These are phyloP conservation scores for Entelurus aequoreus DNA, from an alignment of 2,113 vertebrate species.

Conservation along the genomic window DNA sequence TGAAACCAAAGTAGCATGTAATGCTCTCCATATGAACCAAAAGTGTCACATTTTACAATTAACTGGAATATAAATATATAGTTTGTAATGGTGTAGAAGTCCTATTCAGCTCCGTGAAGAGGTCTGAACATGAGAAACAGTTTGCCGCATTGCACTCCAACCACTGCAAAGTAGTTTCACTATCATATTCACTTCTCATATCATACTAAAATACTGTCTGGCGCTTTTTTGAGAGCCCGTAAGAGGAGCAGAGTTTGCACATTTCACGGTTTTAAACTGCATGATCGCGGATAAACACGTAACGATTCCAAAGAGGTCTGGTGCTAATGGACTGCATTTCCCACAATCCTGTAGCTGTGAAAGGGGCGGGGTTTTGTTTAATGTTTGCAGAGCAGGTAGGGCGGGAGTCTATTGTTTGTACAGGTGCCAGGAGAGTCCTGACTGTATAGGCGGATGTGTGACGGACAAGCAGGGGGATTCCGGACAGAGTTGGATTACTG, in stretches of 20 bases:
- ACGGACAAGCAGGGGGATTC: not conserved
- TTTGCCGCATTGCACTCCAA: no score
- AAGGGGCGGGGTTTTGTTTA: constrained; percentile 33
- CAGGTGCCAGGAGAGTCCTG: constrained; percentile 37
- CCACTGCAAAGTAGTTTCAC: no score
- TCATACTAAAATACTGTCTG: not conserved
- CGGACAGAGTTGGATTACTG: constrained; percentile 7
- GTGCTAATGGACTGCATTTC: constrained; percentile 59
- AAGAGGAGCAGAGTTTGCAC: no score
- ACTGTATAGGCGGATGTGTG: constrained; percentile 15
- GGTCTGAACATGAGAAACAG: no score
- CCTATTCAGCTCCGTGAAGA: no score
- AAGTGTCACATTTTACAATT: no score
- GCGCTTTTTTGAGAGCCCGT: no score
- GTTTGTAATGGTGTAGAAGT: no score
- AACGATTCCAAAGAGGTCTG: not conserved
- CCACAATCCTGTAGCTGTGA: constrained; percentile 57
- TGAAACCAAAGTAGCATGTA: no score
- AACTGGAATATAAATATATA: no score
- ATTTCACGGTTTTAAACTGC: not conserved
- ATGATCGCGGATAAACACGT: not conserved
- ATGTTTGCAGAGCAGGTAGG: constrained; percentile 55
- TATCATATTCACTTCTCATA: not conserved
- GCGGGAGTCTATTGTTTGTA: constrained; percentile 54
- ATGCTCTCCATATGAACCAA: no score